phyloP scores from a whole-genome alignment of 1,140 invertebrate species.

The Frieseomelitta varia region DNA sequence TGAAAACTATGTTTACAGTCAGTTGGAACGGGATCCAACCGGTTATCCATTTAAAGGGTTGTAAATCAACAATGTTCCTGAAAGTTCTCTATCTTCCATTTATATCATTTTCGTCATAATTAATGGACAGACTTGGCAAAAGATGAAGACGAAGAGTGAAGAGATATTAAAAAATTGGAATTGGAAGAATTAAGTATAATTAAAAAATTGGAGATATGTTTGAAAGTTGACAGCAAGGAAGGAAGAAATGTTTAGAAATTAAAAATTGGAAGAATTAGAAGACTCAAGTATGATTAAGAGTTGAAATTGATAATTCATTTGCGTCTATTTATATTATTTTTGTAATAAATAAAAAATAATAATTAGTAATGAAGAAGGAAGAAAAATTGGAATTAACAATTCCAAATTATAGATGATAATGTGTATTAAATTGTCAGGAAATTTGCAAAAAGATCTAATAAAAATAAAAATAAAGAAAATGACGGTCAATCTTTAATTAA shows the following conservation, averaged over 20 bases:
- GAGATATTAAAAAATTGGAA: not conserved
- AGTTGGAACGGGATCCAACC: conserved; percentile 57
- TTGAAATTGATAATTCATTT: too few species aligned
- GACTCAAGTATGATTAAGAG: too few species aligned
- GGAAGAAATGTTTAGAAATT: too few species aligned
- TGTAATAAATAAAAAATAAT: too few species aligned
- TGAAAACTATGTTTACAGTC: conserved; percentile 25
- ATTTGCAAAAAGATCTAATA: not conserved
- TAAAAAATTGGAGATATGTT: not conserved
- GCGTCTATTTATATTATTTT: too few species aligned
- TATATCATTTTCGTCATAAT: not conserved
- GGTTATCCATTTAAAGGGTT: conserved; percentile 55
- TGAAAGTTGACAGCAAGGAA: too few species aligned
- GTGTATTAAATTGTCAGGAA: not conserved
- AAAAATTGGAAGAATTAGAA: too few species aligned
- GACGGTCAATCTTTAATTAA: too few species aligned
- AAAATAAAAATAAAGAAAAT: not conserved
- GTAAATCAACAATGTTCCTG: conserved; percentile 36
- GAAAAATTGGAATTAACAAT: not conserved
- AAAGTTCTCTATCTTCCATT: not conserved
- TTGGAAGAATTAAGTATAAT: not conserved
- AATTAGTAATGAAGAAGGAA: not conserved
- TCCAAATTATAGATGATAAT: not conserved
- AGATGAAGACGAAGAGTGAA: not conserved
- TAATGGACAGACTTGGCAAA: not conserved